Evolutionary conservation across 1,140 invertebrate species (phyloP).

Genomic region (Tetragonula clypearis): DNA sequence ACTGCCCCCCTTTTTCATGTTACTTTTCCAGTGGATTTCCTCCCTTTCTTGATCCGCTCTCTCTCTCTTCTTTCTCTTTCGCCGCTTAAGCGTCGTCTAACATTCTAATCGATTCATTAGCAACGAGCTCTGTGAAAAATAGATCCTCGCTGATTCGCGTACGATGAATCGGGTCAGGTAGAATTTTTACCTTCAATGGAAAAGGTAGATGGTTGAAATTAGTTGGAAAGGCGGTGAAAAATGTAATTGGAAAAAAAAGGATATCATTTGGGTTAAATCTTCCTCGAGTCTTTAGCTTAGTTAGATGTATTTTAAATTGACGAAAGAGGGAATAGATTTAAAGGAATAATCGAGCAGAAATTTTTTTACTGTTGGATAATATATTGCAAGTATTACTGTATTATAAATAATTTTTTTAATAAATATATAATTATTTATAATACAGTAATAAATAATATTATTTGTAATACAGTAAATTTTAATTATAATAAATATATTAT

Average conservation of each 20-base stretch:
- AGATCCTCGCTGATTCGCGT: neutral
- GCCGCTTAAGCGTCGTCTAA: neutral
- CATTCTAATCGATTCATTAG: constrained; percentile 21
- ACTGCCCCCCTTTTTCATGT: neutral
- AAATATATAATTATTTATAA: no score
- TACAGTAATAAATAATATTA: no score
- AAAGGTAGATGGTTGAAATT: neutral
- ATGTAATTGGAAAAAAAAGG: neutral
- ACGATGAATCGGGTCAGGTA: neutral
- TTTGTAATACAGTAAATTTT: no score
- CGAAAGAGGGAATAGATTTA: no score
- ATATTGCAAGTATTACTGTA: neutral
- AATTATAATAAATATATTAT: no score
- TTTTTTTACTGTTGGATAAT: no score
- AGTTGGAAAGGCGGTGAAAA: neutral
- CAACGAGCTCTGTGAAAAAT: constrained; percentile 13
- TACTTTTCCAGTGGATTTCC: constrained; percentile 5
- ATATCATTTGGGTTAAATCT: no score
- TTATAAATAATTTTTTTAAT: no score
- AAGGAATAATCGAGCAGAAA: no score
- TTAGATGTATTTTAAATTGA: no score
- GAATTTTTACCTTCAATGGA: neutral
- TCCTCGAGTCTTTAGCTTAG: no score
- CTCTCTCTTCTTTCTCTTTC: neutral
- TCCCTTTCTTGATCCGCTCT: neutral